Evolutionary conservation across 2,113 vertebrate species (phyloP), one percentile per base, ranked within the genome.

Genomic region (Murina feae): DNA sequence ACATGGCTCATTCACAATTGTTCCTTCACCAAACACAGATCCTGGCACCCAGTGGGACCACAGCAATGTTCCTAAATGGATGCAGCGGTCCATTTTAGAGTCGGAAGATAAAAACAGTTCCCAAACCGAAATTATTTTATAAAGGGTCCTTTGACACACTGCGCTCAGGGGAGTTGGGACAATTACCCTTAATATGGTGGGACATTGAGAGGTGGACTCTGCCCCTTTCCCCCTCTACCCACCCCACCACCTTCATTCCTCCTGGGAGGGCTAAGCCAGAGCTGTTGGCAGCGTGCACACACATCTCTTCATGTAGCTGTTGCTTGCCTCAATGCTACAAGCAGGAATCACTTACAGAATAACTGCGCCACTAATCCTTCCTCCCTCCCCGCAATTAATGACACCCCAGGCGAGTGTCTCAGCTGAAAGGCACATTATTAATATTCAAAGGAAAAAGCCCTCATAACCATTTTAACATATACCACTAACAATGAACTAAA

Each of bases 401-500:
- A 97, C 86, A 94, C 93, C 96, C 96, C 97, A 92, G 90, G 94
- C 12, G 42, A 91, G 79, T 92, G 91, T 97, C 95, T 97, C 95
- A 44, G 94, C 96, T 97, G 97, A 97, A 97, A 97, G 96, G 94
- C 97, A 58, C 92, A 95, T 97, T 97, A 97, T 97, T 97, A 97
- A 97, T 97, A 97, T 97, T 97, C 97, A 97, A 97, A 96, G 96
- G 97, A 65, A 96, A 92, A 96, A 97, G 87, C 92, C 83, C 97
- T 97, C 76, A 1, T 94, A 96, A 95, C 97, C 97, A 96, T 97
- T 97, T 97, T 97, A 97, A 97, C 95, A 96, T 96, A 95, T 97
- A 97, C 97, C 96, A 95, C 97, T 96, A 97, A 97, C 97, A 97
- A 97, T 97, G 96, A 96, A 96, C 95, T 97, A 97, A 97, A 97